Conservation (phyloP, 2,113 vertebrate genomes). For the Hydrochoerus hydrochaeris region DNA sequence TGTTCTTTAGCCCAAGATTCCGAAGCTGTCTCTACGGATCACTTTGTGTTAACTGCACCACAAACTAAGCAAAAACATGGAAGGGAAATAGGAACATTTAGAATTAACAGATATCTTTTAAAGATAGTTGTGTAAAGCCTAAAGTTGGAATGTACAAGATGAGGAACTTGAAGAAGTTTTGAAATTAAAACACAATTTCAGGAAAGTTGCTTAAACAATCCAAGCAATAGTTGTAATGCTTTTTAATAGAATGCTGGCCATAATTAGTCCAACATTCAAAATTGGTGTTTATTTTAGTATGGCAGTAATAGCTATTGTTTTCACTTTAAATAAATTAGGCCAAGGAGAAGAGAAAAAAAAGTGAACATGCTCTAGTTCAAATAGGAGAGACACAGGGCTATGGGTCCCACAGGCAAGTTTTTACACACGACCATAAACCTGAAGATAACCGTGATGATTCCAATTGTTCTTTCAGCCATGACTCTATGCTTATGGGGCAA, state of each 20-base stretch:
- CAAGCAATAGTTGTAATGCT: background rate
- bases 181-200: background rate
- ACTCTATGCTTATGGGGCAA: background rate
- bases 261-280: background rate
- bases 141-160: background rate
- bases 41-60: background rate
- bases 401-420: accelerated
- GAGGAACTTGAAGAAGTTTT: background rate
- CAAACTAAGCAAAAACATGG: background rate
- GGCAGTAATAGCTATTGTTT: background rate
- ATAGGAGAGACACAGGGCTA: background rate
- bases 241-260: background rate
- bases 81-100: background rate
- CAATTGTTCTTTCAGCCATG: background rate
- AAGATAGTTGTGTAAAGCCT: background rate
- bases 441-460: background rate
- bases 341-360: background rate
- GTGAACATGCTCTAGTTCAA: background rate
- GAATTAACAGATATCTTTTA: background rate
- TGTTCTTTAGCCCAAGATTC: background rate
- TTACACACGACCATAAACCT: background rate
- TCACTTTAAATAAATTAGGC: background rate
- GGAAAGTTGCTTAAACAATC: background rate
- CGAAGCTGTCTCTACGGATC: accelerated
- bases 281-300: background rate